phyloP scores from a whole-genome alignment of 2,888 invertebrate species.

The Volucella inflata region DNA sequence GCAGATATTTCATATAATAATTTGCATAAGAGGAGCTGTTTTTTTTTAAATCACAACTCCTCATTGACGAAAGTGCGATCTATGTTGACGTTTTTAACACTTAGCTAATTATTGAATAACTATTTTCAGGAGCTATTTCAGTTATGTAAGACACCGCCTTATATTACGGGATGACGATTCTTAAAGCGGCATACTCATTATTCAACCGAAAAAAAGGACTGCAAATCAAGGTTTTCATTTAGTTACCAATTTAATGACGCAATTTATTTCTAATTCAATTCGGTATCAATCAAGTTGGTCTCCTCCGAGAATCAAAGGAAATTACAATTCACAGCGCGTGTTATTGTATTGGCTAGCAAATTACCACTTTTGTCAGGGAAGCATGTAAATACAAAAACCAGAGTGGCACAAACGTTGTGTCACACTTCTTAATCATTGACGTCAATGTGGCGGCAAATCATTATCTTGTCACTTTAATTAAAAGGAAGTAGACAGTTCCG shows the following conservation, averaged over 20 bases:
- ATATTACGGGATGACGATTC: neutral
- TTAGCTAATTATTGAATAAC: no score
- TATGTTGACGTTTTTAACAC: no score
- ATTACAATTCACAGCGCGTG: neutral
- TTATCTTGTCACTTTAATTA: slow-evolving; percentile 15
- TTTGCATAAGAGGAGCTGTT: no score
- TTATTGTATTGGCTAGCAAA: slow-evolving; percentile 6
- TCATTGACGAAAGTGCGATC: no score
- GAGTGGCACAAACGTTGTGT: neutral
- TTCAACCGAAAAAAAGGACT: neutral
- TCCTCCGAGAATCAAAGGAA: neutral
- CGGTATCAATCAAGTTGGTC: neutral
- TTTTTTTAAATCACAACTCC: no score
- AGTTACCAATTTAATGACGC: neutral
- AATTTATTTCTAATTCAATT: neutral
- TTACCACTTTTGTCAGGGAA: slow-evolving; percentile 2
- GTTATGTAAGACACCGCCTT: no score
- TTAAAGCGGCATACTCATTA: neutral
- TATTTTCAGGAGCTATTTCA: no score
- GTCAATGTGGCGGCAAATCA: neutral
- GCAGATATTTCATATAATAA: no score
- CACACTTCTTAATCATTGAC: slow-evolving; percentile 8
- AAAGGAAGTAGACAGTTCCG: slow-evolving; percentile 18
- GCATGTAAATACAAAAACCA: slow-evolving; percentile 7
- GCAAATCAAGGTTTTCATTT: neutral